Evolutionary conservation across 92 coral and sea anemone genomes (phyloP).

Genomic region (Epizoanthus ramosus): DNA sequence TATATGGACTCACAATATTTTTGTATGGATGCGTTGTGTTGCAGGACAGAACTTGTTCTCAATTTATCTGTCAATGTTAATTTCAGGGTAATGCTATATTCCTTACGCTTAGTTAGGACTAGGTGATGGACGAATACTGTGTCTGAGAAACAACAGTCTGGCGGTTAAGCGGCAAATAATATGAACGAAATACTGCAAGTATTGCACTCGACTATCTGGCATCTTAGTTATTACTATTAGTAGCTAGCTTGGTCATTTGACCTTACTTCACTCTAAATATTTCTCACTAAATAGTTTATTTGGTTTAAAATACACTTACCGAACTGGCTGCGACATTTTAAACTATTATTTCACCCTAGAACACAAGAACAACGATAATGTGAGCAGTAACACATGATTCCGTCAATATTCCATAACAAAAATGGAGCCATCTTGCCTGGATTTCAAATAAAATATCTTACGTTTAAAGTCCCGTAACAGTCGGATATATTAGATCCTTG

Average conservation of each 20-base stretch:
- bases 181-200: background rate
- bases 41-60: too few relatives aligned
- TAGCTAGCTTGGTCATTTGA: background rate
- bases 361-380: conserved; percentile 1
- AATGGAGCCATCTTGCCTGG: conserved; percentile 9
- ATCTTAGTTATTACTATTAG: too few relatives aligned
- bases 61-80: too few relatives aligned
- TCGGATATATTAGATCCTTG: background rate
- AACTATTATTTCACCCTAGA: conserved; percentile 59
- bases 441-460: background rate
- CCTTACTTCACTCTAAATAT: too few relatives aligned
- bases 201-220: background rate
- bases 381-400: background rate
- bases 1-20: too few relatives aligned
- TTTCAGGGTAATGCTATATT: too few relatives aligned
- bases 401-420: background rate
- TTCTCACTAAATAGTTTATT: background rate
- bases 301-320: conserved; percentile 64
- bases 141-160: too few relatives aligned
- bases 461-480: background rate
- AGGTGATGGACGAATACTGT: too few relatives aligned
- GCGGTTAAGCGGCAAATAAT: too few relatives aligned
- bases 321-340: conserved; percentile 90
- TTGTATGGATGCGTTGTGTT: too few relatives aligned
- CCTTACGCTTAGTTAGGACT: too few relatives aligned